Percentiles rank a stretch among this genome's conserved stretches.
phyloP scores from a whole-genome alignment of 2,113 vertebrate species.

The Ochotona curzoniae region DNA sequence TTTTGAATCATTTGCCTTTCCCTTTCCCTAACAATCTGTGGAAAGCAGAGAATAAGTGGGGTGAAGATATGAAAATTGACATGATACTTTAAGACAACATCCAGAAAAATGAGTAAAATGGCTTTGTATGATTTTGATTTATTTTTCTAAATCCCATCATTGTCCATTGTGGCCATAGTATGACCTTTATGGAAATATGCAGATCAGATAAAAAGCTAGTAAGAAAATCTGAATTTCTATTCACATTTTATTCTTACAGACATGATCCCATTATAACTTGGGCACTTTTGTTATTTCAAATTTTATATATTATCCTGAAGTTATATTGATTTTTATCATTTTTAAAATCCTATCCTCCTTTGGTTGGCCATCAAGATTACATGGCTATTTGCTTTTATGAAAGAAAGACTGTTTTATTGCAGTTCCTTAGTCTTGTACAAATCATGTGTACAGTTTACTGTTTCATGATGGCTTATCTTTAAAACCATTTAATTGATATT shows the following conservation, averaged over 20 bases:
- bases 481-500: not conserved
- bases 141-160: not conserved
- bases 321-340: not conserved
- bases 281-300: not conserved
- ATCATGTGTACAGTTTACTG: not conserved
- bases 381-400: not conserved
- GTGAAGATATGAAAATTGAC: conserved; percentile 4
- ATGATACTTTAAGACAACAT: not conserved
- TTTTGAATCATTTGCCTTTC: conserved; percentile 51
- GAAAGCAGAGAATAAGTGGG: not conserved
- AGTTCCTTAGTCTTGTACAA: not conserved
- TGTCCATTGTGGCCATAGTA: not conserved
- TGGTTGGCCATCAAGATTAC: not conserved
- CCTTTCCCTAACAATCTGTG: conserved; percentile 3
- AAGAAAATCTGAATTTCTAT: not conserved
- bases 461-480: not conserved
- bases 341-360: not conserved
- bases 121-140: not conserved
- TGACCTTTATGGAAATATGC: not conserved
- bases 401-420: not conserved
- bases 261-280: not conserved
- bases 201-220: not conserved
- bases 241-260: not conserved
- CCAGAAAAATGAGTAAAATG: not conserved
- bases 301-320: not conserved